phyloP scores from a whole-genome alignment of 37 sponge, comb jelly and placozoan genomes.

The Halisarca cf. caerulea region DNA sequence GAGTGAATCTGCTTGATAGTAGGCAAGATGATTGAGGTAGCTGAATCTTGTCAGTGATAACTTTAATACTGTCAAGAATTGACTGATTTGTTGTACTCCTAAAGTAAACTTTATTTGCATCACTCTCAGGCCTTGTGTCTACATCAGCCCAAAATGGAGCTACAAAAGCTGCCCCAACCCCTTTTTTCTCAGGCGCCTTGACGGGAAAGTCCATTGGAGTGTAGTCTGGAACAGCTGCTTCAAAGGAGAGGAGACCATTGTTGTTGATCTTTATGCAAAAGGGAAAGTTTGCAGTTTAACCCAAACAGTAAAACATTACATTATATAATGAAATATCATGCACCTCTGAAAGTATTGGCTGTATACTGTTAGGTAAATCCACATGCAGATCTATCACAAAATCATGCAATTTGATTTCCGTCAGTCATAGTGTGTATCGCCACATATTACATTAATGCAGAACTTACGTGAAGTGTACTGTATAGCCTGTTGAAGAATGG shows the following conservation, averaged over 20 bases:
- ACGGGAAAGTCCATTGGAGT: constrained; percentile 3
- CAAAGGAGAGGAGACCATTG: constrained; percentile 26
- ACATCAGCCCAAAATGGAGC: constrained; percentile 35
- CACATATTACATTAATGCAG: background rate
- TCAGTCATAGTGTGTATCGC: background rate
- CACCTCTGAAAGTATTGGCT: too few relatives aligned
- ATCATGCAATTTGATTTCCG: background rate
- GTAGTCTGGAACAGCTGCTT: background rate
- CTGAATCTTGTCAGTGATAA: background rate
- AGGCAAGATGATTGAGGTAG: background rate
- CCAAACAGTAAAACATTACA: background rate
- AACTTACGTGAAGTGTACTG: background rate
- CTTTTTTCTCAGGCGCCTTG: background rate
- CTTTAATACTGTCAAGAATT: background rate
- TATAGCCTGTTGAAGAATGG: constrained; percentile 1
- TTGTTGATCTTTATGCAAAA: constrained; percentile 29
- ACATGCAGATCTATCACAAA: background rate
- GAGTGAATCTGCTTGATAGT: background rate
- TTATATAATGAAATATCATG: too few relatives aligned
- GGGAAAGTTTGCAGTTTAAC: too few relatives aligned
- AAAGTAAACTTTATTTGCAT: background rate
- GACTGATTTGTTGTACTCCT: background rate
- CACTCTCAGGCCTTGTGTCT: constrained; percentile 5
- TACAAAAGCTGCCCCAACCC: constrained; percentile 12
- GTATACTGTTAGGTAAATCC: too few relatives aligned